Evolutionary conservation across 2,113 vertebrate genomes (phyloP), one percentile per base, ranked within the genome.

Genomic region (Trinectes maculatus): DNA sequence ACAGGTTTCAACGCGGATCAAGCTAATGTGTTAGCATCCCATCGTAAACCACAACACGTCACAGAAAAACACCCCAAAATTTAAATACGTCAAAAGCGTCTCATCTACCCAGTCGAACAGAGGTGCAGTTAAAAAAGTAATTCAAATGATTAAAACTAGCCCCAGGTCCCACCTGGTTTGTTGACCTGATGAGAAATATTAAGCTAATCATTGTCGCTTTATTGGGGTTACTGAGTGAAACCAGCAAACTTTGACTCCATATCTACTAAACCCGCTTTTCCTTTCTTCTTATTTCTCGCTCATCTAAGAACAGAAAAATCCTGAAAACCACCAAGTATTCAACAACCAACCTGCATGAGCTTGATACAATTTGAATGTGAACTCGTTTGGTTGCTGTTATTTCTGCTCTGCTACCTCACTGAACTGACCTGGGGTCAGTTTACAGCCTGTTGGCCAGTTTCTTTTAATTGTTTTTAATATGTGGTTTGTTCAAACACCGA

Each of bases 1-100:
- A 67, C 85, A 82, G 82, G 70, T 86, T 89, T 84, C 57, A 84
- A 79, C 69, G 37, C 54, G 70, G 84, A 86, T 86, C 70, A 82
- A 52, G 43, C 70, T 47, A 70, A 82, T 79, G 71, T 87, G 46
- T 85, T 66, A 24, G 36, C 26, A 54, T 71, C 11, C 33, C 43
- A 15, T 22, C 26, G 24, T 51, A 68, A 48, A 7, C 16, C 43
- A 59, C 34, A 36, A 52, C 21, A 57, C 13, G 56, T 24, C 19
- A 33, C 11, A 18, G 5, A 1, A 9, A 58, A 52, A 5, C 8
- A 2, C 2, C 42, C 25, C 2, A 13, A 2, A 16, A 57, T 13
- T 40, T 4, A 12, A 21, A 8, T 1, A n/a, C 8, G 3, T 28
- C 10, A 10, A 31, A 10, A 28, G 1, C 43, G 12, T 0, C 8